Conservation (phyloP, 2,888 invertebrate genomes). For the Drosophila pseudotalamancana region DNA sequence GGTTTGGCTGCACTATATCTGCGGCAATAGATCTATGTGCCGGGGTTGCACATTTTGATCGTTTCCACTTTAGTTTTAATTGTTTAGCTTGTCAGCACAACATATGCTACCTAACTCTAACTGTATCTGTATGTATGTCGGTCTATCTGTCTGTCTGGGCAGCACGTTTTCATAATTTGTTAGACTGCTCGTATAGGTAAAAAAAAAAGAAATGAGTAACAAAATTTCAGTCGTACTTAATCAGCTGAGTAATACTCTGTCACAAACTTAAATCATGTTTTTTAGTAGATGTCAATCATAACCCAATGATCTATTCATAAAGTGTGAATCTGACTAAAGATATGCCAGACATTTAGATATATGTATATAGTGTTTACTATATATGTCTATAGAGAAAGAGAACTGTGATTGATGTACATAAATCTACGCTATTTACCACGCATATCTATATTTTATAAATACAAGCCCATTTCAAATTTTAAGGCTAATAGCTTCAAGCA, state of each 20-base stretch:
- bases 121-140: background rate
- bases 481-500: too few species aligned
- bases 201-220: background rate
- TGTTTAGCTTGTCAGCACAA: slow-evolving; percentile 77
- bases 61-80: slow-evolving; percentile 83
- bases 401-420: too few species aligned
- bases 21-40: slow-evolving; percentile 54
- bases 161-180: slow-evolving; percentile 65
- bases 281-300: too few species aligned
- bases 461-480: too few species aligned
- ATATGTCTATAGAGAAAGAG: too few species aligned
- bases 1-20: slow-evolving; percentile 48
- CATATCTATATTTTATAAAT: too few species aligned
- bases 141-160: background rate
- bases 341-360: too few species aligned
- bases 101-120: slow-evolving; percentile 44
- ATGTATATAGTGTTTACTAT: too few species aligned
- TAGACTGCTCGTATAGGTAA: slow-evolving; percentile 23
- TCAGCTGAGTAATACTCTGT: background rate
- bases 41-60: slow-evolving; percentile 79
- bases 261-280: too few species aligned
- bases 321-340: too few species aligned
- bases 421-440: too few species aligned
- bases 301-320: too few species aligned
- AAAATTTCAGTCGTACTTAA: background rate